A percentile compares a stretch with the other conserved stretches of the same genome.
These are phyloP conservation scores for Dipodomys stephensi DNA, from an alignment of 2,113 vertebrate species.

Conservation along the genomic window DNA sequence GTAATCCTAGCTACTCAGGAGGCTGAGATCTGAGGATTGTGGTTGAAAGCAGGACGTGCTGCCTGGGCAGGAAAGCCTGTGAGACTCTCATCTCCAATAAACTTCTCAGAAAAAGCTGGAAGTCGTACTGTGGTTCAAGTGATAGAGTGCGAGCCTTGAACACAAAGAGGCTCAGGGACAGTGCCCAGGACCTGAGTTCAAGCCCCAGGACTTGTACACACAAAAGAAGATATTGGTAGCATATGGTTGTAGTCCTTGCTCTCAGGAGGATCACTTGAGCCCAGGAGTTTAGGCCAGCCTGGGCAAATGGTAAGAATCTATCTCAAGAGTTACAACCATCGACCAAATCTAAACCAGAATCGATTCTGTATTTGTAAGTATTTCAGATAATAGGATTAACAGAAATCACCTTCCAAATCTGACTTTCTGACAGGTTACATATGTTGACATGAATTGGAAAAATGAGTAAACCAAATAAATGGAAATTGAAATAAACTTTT, in stretches of 20 bases:
- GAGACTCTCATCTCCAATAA: no score
- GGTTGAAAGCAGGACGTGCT: no score
- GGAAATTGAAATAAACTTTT: conserved; percentile 35
- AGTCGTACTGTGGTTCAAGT: no score
- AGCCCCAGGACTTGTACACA: background rate
- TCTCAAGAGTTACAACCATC: background rate
- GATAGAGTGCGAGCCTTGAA: no score
- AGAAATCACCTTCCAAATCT: conserved; percentile 4
- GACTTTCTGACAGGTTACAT: background rate
- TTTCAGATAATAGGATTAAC: background rate
- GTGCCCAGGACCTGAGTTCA: background rate
- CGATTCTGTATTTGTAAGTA: background rate
- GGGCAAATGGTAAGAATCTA: background rate
- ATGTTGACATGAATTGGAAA: background rate
- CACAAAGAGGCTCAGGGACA: no score
- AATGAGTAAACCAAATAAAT: conserved; percentile 6
- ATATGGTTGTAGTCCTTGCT: background rate
- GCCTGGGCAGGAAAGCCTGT: no score
- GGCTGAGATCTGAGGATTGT: no score
- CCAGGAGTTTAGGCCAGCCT: background rate
- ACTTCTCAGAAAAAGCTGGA: no score
- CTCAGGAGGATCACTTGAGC: background rate
- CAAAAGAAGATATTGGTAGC: accelerated
- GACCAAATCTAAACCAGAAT: background rate
- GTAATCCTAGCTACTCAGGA: no score